Conservation (phyloP, 2,888 invertebrate genomes). For the Hypsopygia costalis region DNA sequence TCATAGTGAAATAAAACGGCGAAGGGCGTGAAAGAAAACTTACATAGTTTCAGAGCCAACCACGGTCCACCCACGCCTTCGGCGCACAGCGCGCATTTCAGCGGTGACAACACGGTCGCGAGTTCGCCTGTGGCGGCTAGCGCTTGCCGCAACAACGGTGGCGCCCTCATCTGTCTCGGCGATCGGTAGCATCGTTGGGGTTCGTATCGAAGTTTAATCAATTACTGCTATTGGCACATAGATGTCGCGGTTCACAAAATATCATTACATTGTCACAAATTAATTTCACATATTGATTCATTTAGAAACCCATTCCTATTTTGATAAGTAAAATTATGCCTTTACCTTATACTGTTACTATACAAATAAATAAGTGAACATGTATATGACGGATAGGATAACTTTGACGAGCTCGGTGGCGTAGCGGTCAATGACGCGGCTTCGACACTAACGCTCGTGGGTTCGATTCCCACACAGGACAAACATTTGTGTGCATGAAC, state of each 20-base stretch:
- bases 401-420: no score
- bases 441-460: no score
- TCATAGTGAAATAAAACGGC: background rate
- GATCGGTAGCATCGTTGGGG: conserved; percentile 57
- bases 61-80: conserved; percentile 88
- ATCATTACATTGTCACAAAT: conserved; percentile 10
- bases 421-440: no score
- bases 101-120: conserved; percentile 68
- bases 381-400: no score
- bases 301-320: no score
- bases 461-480: no score
- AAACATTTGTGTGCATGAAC: no score
- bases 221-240: conserved; percentile 23
- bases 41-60: conserved; percentile 88
- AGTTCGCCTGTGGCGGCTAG: conserved; percentile 56
- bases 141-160: conserved; percentile 40
- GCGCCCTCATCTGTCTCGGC: conserved; percentile 68
- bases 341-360: no score
- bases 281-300: background rate
- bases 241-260: conserved; percentile 36
- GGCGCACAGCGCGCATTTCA: conserved; percentile 73
- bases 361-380: no score
- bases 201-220: conserved; percentile 16
- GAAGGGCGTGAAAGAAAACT: conserved; percentile 26
- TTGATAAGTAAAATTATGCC: conserved; percentile 5